Base-by-base conservation (phyloP, 2,888 invertebrate genomes). In the Lamproptera curius region DNA sequence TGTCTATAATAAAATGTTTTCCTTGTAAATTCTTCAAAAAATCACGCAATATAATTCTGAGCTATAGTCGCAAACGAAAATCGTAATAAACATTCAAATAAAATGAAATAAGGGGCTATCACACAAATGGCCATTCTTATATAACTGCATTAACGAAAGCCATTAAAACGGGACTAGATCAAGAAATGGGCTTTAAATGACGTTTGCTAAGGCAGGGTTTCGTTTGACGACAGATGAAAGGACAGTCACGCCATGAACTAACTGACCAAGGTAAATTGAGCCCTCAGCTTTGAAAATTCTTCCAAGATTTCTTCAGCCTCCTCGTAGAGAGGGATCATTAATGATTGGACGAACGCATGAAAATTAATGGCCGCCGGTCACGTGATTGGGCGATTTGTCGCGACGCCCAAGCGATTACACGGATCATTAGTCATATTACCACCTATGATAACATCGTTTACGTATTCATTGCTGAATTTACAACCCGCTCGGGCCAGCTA, bases 341-440 rank as follows among this genome's bases (percentile, higher is more conserved):
- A 15, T 44, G 16, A 41, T 11, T 64, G 68, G 72, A 53, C 40
- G 52, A 46, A 52, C 49, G 42, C 52, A 55, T 56, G 55, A 55
- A 72, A 76, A 80, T 78, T 79, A 84, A 85, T 84, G 76, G 68
- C 63, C 59, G 53, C 57, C 53, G 64, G 71, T 80, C 84, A 84
- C 83, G 84, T 79, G 78, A 84, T 80, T 61, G 58, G 70, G 70
- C 76, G 70, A 84, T 84, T 84, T 84, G 84, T 83, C 80, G 74
- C 76, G 72, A 73, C 75, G 75, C 68, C 68, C 71, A 71, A 76
- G 67, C 80, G 78, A 84, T 84, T 81, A 82, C 59, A 64, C 61
- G 76, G 67, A 69, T 79, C 84, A 81, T 84, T 83, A 80, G 75
- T 85, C 80, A 84, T 83, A 77, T 83, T 80, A 76, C 76, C 83